Evolutionary conservation across 2,888 invertebrate genomes (phyloP).

Genomic region (Fabriciana adippe): DNA sequence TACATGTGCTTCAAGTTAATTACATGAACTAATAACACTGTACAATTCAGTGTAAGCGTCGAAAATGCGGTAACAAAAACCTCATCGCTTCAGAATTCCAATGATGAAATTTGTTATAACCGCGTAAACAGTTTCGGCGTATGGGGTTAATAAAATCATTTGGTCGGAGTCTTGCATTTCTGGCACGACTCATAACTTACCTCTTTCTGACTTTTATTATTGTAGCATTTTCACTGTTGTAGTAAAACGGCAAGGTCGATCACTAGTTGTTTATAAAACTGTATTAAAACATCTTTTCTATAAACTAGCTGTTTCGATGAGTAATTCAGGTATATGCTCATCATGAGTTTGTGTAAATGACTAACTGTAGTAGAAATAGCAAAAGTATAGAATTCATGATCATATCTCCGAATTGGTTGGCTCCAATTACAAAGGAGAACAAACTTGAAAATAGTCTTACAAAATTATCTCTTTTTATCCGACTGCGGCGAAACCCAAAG

Average conservation of each 20-base stretch:
- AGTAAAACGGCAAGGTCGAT: conserved; percentile 65
- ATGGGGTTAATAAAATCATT: conserved; percentile 76
- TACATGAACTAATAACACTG: background rate
- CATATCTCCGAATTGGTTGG: too few relatives aligned
- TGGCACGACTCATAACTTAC: conserved; percentile 63
- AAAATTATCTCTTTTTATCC: too few relatives aligned
- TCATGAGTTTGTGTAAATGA: too few relatives aligned
- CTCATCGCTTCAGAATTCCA: conserved; percentile 37
- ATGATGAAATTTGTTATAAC: conserved; percentile 43
- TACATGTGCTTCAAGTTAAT: background rate
- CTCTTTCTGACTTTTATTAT: conserved; percentile 69
- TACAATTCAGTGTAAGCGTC: background rate
- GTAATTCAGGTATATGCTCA: conserved; percentile 20
- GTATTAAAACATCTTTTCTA: conserved; percentile 42
- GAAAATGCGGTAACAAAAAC: conserved; percentile 2
- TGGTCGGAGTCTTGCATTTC: conserved; percentile 58
- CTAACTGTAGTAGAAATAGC: too few relatives aligned
- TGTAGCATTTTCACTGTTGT: conserved; percentile 70
- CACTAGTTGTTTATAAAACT: conserved; percentile 55
- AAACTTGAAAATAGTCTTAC: too few relatives aligned
- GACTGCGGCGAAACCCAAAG: too few relatives aligned
- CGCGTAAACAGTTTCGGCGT: conserved; percentile 60
- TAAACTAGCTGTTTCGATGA: conserved; percentile 36
- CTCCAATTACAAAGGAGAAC: too few relatives aligned
- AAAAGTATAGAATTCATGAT: too few relatives aligned